phyloP scores from a whole-genome alignment of 2,888 invertebrate species.

The Conomelus anceps region DNA sequence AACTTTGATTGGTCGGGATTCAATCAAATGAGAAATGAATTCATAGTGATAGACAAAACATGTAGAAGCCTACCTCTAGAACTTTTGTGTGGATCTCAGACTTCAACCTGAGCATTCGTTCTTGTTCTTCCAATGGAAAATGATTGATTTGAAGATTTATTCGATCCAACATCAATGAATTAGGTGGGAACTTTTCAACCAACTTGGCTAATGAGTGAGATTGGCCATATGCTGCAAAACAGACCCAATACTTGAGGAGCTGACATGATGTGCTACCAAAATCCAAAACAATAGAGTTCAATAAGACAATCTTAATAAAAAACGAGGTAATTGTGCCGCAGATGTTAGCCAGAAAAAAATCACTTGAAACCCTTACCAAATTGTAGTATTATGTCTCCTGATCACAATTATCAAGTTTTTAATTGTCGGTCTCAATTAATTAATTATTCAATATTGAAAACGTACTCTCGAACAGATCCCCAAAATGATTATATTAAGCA shows the following conservation, averaged over 20 bases:
- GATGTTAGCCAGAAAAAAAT: too few species aligned
- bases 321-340: too few species aligned
- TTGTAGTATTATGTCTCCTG: too few species aligned
- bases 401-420: too few species aligned
- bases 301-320: too few species aligned
- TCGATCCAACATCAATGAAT: not conserved
- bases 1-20: not conserved
- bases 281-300: too few species aligned
- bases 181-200: not conserved
- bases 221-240: conserved; percentile 3
- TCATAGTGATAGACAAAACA: not conserved
- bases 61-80: not conserved
- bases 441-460: too few species aligned
- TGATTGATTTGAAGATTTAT: not conserved
- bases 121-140: not conserved
- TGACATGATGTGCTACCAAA: not conserved
- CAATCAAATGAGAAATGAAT: not conserved
- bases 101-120: not conserved
- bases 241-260: not conserved
- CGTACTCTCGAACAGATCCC: too few species aligned
- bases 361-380: too few species aligned
- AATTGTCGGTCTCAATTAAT: too few species aligned
- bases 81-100: not conserved
- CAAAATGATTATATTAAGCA: too few species aligned
- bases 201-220: not conserved